Percentiles rank a stretch among this genome's conserved stretches.
Evolutionary conservation across 2,797 vertebrate species (phyloP).

Genomic region (Lacerta viridis): DNA sequence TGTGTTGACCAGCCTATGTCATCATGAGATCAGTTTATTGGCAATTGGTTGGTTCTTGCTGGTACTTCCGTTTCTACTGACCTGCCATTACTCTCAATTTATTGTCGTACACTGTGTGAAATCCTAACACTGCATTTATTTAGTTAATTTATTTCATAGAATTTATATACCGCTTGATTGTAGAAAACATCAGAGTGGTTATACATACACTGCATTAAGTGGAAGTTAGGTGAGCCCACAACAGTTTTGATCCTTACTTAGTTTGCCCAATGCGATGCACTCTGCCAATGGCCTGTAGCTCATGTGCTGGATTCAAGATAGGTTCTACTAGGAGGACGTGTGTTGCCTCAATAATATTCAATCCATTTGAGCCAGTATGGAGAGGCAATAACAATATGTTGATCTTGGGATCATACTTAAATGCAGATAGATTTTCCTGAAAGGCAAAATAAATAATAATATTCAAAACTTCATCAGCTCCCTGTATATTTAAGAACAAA

Average conservation of each 20-base stretch:
- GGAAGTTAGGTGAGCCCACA: background rate
- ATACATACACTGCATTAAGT: background rate
- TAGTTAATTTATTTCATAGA: too few species aligned
- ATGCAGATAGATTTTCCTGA: constrained; percentile 96
- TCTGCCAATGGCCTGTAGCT: constrained; percentile 97
- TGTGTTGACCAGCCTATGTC: too few species aligned
- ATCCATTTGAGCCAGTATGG: constrained; percentile 97
- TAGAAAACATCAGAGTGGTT: too few species aligned
- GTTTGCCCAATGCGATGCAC: constrained; percentile 98
- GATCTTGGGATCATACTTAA: constrained; percentile 95
- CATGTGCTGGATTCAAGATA: constrained; percentile 96
- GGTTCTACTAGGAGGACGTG: constrained; percentile 96
- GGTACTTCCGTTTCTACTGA: background rate
- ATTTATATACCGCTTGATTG: too few species aligned
- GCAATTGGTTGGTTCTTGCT: too few species aligned
- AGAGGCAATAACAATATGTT: constrained; percentile 98
- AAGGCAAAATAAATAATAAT: constrained; percentile 68
- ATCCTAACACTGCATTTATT: too few species aligned
- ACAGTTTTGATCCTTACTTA: constrained; percentile 84
- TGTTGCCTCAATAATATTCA: constrained; percentile 98
- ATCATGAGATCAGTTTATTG: too few species aligned
- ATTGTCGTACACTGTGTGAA: background rate
- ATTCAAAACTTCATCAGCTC: constrained; percentile 6
- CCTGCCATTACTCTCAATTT: background rate
- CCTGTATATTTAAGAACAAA: background rate